These are phyloP conservation scores for Sitta carolinensis DNA, from an alignment of 2,797 vertebrate genomes.

Conservation along the genomic window DNA sequence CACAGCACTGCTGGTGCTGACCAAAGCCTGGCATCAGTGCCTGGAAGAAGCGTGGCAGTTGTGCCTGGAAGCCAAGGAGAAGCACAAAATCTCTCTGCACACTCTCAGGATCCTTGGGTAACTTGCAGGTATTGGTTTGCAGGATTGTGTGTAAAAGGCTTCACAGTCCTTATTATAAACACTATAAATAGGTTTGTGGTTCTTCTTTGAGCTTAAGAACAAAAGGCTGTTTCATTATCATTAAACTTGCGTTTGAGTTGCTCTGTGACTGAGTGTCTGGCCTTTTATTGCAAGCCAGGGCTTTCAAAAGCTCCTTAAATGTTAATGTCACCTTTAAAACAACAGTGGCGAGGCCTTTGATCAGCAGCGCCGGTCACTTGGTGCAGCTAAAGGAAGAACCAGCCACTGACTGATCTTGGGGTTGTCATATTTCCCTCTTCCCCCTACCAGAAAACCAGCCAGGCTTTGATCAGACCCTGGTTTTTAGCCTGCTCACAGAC, in stretches of 20 bases:
- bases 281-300: conserved; percentile 34
- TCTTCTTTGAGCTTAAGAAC: conserved; percentile 50
- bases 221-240: conserved; percentile 50
- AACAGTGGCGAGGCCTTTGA: conserved; percentile 22
- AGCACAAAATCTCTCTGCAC: background rate
- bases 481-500: background rate
- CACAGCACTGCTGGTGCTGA: fast-evolving
- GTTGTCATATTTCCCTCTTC: conserved; percentile 46
- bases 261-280: conserved; percentile 29
- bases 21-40: background rate
- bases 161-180: conserved; percentile 23
- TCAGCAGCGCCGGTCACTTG: conserved; percentile 12
- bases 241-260: conserved; percentile 42
- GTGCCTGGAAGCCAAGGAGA: background rate
- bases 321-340: conserved; percentile 46
- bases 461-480: background rate
- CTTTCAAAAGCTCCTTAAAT: conserved; percentile 58
- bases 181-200: conserved; percentile 38
- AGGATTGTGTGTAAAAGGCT: conserved; percentile 26
- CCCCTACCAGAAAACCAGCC: background rate
- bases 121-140: background rate
- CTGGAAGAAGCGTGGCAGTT: fast-evolving
- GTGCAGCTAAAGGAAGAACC: background rate
- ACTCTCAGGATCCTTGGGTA: background rate
- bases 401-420: background rate